phyloP scores from a whole-genome alignment of 2,113 vertebrate genomes.

The Gadus chalcogrammus region DNA sequence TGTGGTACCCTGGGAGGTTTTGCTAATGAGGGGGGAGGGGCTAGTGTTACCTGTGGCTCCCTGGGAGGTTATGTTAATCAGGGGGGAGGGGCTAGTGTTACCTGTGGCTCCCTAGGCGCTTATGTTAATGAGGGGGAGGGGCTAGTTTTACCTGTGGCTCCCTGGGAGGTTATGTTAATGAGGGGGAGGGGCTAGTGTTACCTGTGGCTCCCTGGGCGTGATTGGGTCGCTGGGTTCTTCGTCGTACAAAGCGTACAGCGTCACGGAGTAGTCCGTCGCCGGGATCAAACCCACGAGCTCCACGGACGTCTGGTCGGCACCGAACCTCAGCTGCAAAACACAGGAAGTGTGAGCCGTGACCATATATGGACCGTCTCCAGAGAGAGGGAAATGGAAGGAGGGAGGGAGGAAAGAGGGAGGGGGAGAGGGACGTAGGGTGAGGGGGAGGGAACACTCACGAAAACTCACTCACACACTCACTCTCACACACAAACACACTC shows the following conservation, averaged over 20 bases:
- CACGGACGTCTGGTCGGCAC: constrained; percentile 70
- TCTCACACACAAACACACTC: too few species aligned
- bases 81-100: too few species aligned
- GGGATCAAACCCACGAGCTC: constrained; percentile 77
- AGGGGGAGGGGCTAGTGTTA: constrained; percentile 26
- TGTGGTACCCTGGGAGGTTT: constrained; percentile 58
- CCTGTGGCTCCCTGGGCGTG: constrained; percentile 80
- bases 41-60: constrained; percentile 77
- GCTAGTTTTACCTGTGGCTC: constrained; percentile 75
- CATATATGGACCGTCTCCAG: too few species aligned
- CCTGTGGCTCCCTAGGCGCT: too few species aligned
- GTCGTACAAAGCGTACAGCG: constrained; percentile 82
- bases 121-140: too few species aligned
- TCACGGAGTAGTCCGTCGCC: constrained; percentile 80
- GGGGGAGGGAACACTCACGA: too few species aligned
- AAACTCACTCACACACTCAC: too few species aligned
- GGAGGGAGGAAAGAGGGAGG: too few species aligned
- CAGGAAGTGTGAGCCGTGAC: background rate
- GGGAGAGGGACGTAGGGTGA: too few species aligned
- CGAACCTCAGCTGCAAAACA: constrained; percentile 78
- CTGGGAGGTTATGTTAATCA: constrained; percentile 49
- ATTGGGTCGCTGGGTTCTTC: constrained; percentile 85
- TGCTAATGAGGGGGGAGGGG: constrained; percentile 8
- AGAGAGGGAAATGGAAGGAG: too few species aligned
- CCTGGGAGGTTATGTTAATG: constrained; percentile 66